phyloP scores from a whole-genome alignment of 2,888 invertebrate genomes.

The Thecocarcelia acutangulata region DNA sequence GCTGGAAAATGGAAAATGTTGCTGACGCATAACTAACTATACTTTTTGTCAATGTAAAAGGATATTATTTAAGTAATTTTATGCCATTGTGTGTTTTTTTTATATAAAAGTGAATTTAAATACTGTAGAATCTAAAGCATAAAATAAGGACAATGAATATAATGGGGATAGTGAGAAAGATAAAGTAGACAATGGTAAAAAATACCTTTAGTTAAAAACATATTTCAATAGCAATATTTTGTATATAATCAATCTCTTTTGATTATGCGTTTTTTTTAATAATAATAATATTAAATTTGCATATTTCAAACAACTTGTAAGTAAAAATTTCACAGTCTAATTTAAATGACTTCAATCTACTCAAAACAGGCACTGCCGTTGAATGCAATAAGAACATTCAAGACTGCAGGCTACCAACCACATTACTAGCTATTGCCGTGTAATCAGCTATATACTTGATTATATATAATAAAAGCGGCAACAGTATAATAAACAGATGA shows the following conservation, averaged over 20 bases:
- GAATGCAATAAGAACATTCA: no score
- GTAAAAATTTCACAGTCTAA: no score
- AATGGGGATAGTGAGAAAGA: conserved; percentile 19
- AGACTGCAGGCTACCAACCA: no score
- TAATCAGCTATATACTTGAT: no score
- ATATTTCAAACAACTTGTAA: no score
- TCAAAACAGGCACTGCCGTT: no score
- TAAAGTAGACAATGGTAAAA: conserved; percentile 23
- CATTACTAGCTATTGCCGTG: no score
- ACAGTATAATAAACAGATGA: no score
- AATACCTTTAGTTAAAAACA: conserved; percentile 7
- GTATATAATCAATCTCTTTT: neutral
- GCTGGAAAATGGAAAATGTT: conserved; percentile 11
- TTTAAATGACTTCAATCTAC: no score
- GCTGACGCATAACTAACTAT: conserved; percentile 27
- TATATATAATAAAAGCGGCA: no score
- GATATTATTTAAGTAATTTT: conserved; percentile 69
- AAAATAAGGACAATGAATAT: conserved; percentile 44
- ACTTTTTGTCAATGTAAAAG: conserved; percentile 64
- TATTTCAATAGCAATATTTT: neutral
- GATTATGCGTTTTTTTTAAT: no score
- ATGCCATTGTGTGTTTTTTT: conserved; percentile 52
- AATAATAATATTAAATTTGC: no score
- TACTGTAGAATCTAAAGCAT: conserved; percentile 32
- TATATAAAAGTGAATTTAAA: conserved; percentile 32